Base-by-base conservation (phyloP, 2,888 invertebrate species). In the Noctua pronuba region DNA sequence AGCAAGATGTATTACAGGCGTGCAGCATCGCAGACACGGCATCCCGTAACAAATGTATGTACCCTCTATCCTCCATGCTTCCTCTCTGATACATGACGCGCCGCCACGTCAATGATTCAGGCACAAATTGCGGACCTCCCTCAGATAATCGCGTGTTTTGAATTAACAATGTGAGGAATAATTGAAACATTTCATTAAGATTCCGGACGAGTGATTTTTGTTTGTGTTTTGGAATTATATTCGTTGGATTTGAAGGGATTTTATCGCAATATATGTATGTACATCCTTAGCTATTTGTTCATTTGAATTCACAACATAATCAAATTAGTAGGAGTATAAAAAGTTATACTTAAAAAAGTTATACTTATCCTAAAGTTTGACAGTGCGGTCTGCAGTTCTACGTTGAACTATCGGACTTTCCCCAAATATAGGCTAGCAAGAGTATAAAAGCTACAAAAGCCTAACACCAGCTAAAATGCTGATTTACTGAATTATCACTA, bases 1-100 rank as follows among this genome's bases (percentile, higher is more conserved):
- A 88, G 85, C 86, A 90, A 88, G 88, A 91, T 86, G 89, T 91
- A 91, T 90, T 89, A 86, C 85, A 76, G 79, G 80, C 84, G 83
- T 82, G 83, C 83, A 81, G 82, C 83, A 76, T 83, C 86, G 86
- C 79, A 81, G 80, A 74, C 84, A 82, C 84, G 75, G 80, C 77
- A 85, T 85, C 75, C 80, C 41, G 73, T 87, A 85, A 85, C 88
- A 89, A 89, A 87, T 87, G 89, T 85, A 83, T 83, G 73, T 87
- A 70, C 73, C 55, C 58, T 41, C 38, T 28, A 75, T 35, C 44
- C 70, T 70, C 62, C 70, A 60, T 80, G 68, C 79, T 78, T 75
- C 71, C 76, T 58, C 80, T 68, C 69, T 83, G 85, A 85, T 81
- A 80, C 85, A 84, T 80, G 79, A 85, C 79, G 67, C 75, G 60